Percentiles rank a stretch among this genome's conserved stretches.
phyloP scores from a whole-genome alignment of 2,888 invertebrate genomes.

The Monoplex corrugatus region DNA sequence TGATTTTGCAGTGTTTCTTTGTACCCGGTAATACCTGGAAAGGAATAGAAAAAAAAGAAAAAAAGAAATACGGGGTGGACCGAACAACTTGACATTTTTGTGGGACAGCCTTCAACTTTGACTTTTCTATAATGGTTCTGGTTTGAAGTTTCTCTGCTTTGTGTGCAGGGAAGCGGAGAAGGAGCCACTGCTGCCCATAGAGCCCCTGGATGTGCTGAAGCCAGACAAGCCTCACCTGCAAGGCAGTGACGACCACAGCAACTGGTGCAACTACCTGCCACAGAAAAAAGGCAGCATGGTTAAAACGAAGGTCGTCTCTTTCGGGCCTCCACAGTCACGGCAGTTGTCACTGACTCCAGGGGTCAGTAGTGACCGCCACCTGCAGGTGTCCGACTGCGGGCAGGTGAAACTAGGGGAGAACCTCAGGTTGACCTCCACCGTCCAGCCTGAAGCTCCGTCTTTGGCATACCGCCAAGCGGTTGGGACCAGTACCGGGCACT shows the following conservation, averaged over 20 bases:
- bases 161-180: not conserved
- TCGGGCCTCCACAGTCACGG: not conserved
- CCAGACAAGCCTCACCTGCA: not conserved
- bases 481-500: not conserved
- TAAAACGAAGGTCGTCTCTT: not conserved
- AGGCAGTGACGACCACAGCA: not conserved
- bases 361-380: not conserved
- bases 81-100: too few relatives aligned
- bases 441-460: not conserved
- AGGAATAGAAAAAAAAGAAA: not conserved
- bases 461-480: not conserved
- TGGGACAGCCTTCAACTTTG: not conserved
- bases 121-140: not conserved
- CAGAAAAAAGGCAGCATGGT: not conserved
- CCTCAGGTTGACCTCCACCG: not conserved
- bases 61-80: not conserved
- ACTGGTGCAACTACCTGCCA: conserved; percentile 27
- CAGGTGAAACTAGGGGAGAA: conserved; percentile 10
- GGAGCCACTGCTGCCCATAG: not conserved
- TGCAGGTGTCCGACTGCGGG: not conserved
- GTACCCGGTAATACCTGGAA: not conserved
- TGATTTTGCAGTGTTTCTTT: not conserved
- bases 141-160: not conserved
- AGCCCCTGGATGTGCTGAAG: conserved; percentile 7
- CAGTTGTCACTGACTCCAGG: not conserved